Evolutionary conservation across 2,797 vertebrate species (phyloP), one percentile per base, ranked within the genome.

Genomic region (Cynopterus sphinx): DNA sequence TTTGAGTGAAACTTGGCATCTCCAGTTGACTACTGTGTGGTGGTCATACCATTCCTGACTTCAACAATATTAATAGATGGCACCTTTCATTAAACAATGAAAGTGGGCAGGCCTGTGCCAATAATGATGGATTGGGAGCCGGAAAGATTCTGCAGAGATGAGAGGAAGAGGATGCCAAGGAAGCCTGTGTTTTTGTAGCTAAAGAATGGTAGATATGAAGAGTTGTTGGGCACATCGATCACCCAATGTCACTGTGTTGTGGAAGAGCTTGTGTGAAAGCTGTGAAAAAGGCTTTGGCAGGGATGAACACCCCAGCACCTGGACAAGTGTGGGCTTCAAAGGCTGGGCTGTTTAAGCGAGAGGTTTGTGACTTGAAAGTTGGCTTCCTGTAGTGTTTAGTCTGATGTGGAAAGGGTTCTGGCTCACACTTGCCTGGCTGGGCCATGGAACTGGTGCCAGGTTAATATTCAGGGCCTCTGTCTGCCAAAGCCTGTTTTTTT

Each of bases 1-100:
- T 83, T 83, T 55, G 57, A 96, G 53, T 77, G 94, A 95, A 96
- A 96, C 59, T 85, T 97, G 95, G 94, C 96, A 96, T 53, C 95
- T 96, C 70, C 26, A 70, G 49, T 28, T 86, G 93, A 63, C 65
- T 90, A 16, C 59, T 95, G 17, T 46, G 84, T 61, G 63, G 90
- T 84, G 55, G 68, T 61, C 71, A 96, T 41, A 94, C 41, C 5
- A 13, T 61, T 77, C 67, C 51, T 91, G 86, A 51, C 73, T 75
- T 75, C 51, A 53, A 43, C 74, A 77, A 33, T 85, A 26, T 71
- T 91, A 96, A 91, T 65, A 79, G 93, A 79, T 11, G 3, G 78
- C 49, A 94, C 88, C 59, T 93, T 88, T 3, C 12, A 26, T 31
- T 89, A 84, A 81, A 87, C 39, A 89, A 91, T 94, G 46, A 79